Conservation (phyloP, 2,888 invertebrate genomes). For the Drosophila antonietae region DNA sequence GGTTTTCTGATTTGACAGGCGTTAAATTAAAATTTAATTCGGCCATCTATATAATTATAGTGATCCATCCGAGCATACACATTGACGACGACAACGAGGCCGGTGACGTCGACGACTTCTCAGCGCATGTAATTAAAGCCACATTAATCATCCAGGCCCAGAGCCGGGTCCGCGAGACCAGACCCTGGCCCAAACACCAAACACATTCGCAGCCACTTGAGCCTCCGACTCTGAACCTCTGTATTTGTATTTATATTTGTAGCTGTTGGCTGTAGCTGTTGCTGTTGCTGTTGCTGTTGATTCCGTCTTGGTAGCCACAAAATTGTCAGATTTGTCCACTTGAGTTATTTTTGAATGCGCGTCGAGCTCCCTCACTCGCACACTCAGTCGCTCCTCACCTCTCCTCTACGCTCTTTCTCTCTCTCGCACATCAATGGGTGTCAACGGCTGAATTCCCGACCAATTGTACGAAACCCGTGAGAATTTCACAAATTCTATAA, state of each 20-base stretch:
- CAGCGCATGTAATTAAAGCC: constrained; percentile 83
- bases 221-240: constrained; percentile 33
- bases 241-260: constrained; percentile 16
- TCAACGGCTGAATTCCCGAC: constrained; percentile 70
- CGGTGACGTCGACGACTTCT: constrained; percentile 59
- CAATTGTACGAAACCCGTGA: constrained; percentile 80
- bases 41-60: constrained; percentile 81
- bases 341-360: constrained; percentile 77
- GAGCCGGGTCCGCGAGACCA: not conserved
- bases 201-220: constrained; percentile 62
- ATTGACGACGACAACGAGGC: constrained; percentile 65
- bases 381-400: not conserved
- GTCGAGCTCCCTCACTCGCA: constrained; percentile 41
- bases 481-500: constrained; percentile 47
- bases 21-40: constrained; percentile 82
- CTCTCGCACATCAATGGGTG: constrained; percentile 54
- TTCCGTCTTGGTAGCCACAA: constrained; percentile 74
- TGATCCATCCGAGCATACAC: constrained; percentile 81
- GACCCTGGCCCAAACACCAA: constrained; percentile 8
- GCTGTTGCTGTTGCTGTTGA: constrained; percentile 15
- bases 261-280: constrained; percentile 12
- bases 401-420: not conserved
- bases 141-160: constrained; percentile 80
- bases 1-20: constrained; percentile 82
- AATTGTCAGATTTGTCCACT: constrained; percentile 81